Percentiles rank a stretch among this genome's conserved stretches.
phyloP scores from a whole-genome alignment of 2,797 vertebrate species.

The Gymnopithys bicolor region DNA sequence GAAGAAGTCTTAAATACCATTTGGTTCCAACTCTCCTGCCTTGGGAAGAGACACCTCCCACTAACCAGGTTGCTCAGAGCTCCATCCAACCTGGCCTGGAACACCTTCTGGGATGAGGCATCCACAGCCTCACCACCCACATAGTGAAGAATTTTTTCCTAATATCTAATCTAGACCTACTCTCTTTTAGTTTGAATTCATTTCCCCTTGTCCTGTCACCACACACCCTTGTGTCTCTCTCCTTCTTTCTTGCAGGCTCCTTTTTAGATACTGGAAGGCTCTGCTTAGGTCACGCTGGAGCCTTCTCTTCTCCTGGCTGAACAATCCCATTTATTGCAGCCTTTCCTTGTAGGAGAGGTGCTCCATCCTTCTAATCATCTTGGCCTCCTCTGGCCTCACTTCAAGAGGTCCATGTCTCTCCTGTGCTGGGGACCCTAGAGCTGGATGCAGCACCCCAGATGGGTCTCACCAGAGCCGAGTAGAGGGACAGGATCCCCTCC shows the following conservation, averaged over 20 bases:
- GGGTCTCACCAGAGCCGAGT: rapidly evolving
- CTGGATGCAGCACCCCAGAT: neutral
- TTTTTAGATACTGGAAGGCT: neutral
- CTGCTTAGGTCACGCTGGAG: neutral
- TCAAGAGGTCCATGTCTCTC: neutral
- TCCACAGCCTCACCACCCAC: neutral
- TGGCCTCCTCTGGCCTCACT: neutral
- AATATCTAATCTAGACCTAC: neutral
- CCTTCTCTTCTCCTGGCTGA: neutral
- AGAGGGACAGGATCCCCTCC: neutral
- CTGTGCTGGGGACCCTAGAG: neutral
- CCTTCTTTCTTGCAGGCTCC: neutral
- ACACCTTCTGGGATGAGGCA: neutral
- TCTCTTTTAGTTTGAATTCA: neutral
- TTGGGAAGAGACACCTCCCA: neutral
- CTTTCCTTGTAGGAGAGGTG: neutral
- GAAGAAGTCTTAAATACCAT: neutral
- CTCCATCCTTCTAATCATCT: neutral
- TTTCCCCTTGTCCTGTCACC: neutral
- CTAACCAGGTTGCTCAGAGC: neutral
- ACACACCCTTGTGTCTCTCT: neutral
- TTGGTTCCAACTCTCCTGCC: neutral
- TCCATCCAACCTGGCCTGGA: neutral
- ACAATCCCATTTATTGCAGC: neutral
- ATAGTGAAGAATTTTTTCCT: neutral